These are phyloP conservation scores for Sympetrum striolatum DNA, from an alignment of 2,888 invertebrate genomes.

Conservation along the genomic window DNA sequence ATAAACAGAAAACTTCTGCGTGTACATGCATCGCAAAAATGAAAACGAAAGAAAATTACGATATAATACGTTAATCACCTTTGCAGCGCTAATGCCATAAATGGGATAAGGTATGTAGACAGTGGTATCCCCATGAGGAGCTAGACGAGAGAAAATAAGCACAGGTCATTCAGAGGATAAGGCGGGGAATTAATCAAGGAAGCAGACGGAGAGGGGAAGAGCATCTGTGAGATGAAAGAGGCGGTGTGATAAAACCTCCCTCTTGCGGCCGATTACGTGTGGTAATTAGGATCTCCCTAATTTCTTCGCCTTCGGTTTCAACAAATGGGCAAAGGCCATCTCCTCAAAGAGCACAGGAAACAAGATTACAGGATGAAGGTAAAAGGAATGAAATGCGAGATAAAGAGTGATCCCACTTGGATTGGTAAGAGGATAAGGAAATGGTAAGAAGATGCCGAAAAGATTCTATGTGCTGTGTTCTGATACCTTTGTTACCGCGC, in stretches of 20 bases:
- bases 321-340: not conserved
- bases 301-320: not conserved
- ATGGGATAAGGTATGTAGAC: no score
- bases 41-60: no score
- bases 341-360: not conserved
- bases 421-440: no score
- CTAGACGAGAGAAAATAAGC: no score
- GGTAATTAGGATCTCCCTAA: not conserved
- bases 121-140: no score
- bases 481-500: no score
- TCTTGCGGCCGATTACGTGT: not conserved
- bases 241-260: not conserved
- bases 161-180: not conserved
- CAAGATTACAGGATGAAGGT: not conserved
- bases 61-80: no score
- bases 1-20: no score
- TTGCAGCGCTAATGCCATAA: no score
- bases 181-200: not conserved
- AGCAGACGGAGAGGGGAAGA: not conserved
- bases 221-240: not conserved
- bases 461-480: no score
- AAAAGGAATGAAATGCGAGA: not conserved
- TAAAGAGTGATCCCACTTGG: not conserved
- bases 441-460: no score
- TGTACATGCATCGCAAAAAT: no score